phyloP scores from a whole-genome alignment of 2,113 vertebrate species.

The Heloderma charlesbogerti region DNA sequence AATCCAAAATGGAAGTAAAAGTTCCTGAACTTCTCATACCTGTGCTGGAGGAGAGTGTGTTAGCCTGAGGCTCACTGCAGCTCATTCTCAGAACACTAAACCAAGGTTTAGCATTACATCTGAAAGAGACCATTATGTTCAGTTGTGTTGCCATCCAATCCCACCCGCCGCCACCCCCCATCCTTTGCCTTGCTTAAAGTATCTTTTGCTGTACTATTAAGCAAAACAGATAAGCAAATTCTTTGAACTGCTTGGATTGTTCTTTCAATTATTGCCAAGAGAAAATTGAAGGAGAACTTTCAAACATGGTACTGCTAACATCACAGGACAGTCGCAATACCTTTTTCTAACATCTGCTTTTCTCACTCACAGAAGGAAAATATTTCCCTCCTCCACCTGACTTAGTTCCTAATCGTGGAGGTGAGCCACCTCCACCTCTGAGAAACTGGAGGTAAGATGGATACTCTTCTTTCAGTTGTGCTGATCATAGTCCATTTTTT shows the following conservation, averaged over 20 bases:
- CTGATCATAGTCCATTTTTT: neutral
- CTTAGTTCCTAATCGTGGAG: neutral
- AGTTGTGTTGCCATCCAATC: neutral
- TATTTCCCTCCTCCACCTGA: conserved; percentile 39
- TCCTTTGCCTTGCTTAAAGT: neutral
- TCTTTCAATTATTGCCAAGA: neutral
- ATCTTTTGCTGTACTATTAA: neutral
- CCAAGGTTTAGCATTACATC: neutral
- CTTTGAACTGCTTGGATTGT: neutral
- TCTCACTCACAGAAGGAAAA: neutral
- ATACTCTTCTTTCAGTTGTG: neutral
- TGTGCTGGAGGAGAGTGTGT: neutral
- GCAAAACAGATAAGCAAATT: neutral
- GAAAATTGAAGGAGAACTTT: neutral
- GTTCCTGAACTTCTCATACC: neutral
- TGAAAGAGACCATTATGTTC: neutral
- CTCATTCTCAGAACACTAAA: neutral
- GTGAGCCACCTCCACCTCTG: neutral
- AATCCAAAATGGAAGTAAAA: neutral
- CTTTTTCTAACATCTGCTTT: neutral
- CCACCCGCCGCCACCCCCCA: neutral
- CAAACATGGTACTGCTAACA: no score
- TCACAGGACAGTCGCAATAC: neutral
- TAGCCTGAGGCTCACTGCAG: neutral
- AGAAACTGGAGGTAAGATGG: conserved; percentile 61